Percentiles rank a stretch among this genome's conserved stretches.
Evolutionary conservation across 1,140 invertebrate genomes (phyloP).

Genomic region (Pseudomyrmex gracilis): DNA sequence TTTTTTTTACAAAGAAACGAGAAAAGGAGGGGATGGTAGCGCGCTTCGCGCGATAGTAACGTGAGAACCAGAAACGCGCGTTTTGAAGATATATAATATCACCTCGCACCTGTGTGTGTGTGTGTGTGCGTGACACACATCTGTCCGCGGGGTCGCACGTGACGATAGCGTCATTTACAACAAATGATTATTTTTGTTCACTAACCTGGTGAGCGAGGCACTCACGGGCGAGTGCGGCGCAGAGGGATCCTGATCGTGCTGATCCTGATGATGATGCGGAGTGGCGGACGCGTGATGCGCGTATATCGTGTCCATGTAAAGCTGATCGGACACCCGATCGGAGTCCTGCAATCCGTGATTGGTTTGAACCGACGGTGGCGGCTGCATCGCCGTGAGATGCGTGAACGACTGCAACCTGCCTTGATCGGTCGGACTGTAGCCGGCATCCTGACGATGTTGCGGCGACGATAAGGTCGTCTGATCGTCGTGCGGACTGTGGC

Average conservation of each 20-base stretch:
- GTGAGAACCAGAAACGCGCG: not conserved
- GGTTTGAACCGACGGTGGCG: constrained; percentile 72
- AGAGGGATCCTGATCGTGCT: constrained; percentile 77
- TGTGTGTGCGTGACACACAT: too few species aligned
- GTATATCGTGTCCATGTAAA: constrained; percentile 81
- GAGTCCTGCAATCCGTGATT: constrained; percentile 75
- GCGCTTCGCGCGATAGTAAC: not conserved
- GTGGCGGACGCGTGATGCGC: constrained; percentile 72
- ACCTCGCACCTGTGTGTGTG: constrained; percentile 8
- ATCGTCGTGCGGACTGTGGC: constrained; percentile 81
- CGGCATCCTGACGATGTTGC: constrained; percentile 72
- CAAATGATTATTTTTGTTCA: constrained; percentile 26
- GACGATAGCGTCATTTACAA: constrained; percentile 14
- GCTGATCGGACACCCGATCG: constrained; percentile 77
- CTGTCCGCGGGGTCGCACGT: not conserved
- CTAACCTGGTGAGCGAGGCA: constrained; percentile 78
- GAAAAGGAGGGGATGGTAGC: not conserved
- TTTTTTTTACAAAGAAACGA: not conserved
- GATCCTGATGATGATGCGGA: constrained; percentile 79
- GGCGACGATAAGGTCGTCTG: constrained; percentile 74
- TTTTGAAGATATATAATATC: not conserved
- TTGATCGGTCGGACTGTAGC: constrained; percentile 80
- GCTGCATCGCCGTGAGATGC: constrained; percentile 82
- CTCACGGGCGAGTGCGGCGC: constrained; percentile 78
- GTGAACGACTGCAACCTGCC: constrained; percentile 80